A percentile compares a stretch with the other conserved stretches of the same genome.
Conservation (phyloP, 2,113 vertebrate species). For the Corythoichthys intestinalis region DNA sequence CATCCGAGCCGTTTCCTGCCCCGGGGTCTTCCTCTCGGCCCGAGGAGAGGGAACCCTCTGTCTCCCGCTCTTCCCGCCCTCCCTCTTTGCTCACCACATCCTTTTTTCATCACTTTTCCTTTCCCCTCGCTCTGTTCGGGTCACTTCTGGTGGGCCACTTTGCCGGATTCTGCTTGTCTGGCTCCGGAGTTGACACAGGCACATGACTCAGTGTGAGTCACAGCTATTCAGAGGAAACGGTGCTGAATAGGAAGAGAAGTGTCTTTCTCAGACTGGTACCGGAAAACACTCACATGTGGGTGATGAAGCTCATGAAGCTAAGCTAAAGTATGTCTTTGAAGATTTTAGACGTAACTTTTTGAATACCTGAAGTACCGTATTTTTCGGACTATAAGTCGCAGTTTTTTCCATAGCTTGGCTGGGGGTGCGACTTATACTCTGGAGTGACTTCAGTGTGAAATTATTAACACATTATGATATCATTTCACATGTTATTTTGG, state of each 20-base stretch:
- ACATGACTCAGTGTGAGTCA: constrained; percentile 63
- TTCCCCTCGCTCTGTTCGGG: constrained; percentile 19
- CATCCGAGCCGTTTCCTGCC: constrained; percentile 67
- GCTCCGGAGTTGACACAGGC: constrained; percentile 45
- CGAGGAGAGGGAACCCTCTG: constrained; percentile 65
- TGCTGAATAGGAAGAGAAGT: constrained; percentile 57
- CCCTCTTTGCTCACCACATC: constrained; percentile 36
- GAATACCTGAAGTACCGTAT: no score
- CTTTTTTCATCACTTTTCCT: constrained; percentile 41
- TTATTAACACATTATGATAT: no score
- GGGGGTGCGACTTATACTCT: no score
- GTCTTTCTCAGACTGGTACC: constrained; percentile 55
- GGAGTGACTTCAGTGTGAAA: no score
- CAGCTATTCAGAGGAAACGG: constrained; percentile 54
- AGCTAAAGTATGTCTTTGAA: no score
- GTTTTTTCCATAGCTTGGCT: no score
- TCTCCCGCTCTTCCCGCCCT: constrained; percentile 31
- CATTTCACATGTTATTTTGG: no score
- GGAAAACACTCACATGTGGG: constrained; percentile 10
- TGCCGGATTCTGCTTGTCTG: constrained; percentile 31
- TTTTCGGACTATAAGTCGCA: no score
- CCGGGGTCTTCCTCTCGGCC: constrained; percentile 58
- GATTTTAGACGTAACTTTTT: no score
- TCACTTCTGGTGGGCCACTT: constrained; percentile 34
- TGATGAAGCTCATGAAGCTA: no score